Conservation (phyloP, 2,888 invertebrate genomes). For the Ceriagrion tenellum region DNA sequence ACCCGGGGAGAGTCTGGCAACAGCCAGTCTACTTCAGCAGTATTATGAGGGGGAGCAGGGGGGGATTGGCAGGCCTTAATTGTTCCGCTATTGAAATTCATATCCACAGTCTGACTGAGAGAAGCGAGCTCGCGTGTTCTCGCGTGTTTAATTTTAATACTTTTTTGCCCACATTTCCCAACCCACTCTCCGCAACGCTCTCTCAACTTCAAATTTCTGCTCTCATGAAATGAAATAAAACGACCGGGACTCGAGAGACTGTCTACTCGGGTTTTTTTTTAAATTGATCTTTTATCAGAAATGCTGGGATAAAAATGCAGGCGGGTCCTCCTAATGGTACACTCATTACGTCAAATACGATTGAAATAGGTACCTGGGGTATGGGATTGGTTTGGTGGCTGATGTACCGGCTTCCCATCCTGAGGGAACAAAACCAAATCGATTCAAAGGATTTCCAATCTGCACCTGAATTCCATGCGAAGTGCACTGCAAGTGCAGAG, state of each 20-base stretch:
- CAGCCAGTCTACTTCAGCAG: too few species aligned
- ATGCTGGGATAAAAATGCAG: neutral
- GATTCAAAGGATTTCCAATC: too few species aligned
- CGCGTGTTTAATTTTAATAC: neutral
- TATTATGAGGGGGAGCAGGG: too few species aligned
- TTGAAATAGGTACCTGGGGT: too few species aligned
- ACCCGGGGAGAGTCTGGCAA: too few species aligned
- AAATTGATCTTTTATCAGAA: neutral
- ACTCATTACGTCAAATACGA: too few species aligned
- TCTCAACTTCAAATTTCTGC: neutral
- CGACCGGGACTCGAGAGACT: neutral
- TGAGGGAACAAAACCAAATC: too few species aligned
- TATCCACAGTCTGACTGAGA: neutral
- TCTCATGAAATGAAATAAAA: neutral
- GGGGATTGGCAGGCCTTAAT: neutral
- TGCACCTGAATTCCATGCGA: too few species aligned
- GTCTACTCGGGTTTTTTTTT: neutral
- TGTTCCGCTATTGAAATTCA: neutral
- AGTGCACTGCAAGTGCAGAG: too few species aligned
- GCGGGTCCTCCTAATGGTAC: neutral
- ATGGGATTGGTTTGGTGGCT: too few species aligned
- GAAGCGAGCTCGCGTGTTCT: conserved; percentile 1
- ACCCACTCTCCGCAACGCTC: neutral
- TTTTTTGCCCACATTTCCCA: neutral
- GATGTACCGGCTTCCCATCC: too few species aligned